These are phyloP conservation scores for Serranus cabrilla DNA, from an alignment of 2,797 vertebrate species.

Conservation along the genomic window DNA sequence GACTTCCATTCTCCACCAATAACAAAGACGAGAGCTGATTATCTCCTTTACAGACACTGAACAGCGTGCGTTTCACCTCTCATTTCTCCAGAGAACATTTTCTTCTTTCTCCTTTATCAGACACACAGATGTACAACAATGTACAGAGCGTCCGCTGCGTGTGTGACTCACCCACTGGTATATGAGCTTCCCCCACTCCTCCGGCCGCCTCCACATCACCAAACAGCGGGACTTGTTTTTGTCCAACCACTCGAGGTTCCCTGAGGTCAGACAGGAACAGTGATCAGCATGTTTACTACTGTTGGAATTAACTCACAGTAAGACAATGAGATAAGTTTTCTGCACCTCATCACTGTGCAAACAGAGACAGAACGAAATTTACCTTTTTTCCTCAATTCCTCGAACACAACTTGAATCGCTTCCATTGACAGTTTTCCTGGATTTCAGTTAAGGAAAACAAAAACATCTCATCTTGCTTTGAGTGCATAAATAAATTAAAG, in stretches of 20 bases:
- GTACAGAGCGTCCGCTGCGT: neutral
- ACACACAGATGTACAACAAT: neutral
- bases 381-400: constrained; percentile 98
- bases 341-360: neutral
- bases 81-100: constrained; percentile 24
- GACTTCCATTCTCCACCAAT: too few species aligned
- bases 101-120: constrained; percentile 21
- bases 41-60: neutral
- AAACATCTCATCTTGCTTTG: neutral
- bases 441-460: constrained; percentile 83
- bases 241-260: constrained; percentile 98
- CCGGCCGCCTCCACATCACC: constrained; percentile 98
- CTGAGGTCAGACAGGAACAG: constrained; percentile 77
- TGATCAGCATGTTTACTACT: neutral
- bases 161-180: constrained; percentile 96
- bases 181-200: constrained; percentile 98
- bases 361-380: neutral
- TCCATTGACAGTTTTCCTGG: constrained; percentile 95
- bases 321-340: neutral
- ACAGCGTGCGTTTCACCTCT: neutral
- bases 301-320: neutral
- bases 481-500: neutral
- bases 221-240: constrained; percentile 98
- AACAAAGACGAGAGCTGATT: neutral
- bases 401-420: constrained; percentile 95